Percentiles rank a stretch among this genome's conserved stretches.
Conservation (phyloP, 2,888 invertebrate genomes). For the Mystacides longicornis region DNA sequence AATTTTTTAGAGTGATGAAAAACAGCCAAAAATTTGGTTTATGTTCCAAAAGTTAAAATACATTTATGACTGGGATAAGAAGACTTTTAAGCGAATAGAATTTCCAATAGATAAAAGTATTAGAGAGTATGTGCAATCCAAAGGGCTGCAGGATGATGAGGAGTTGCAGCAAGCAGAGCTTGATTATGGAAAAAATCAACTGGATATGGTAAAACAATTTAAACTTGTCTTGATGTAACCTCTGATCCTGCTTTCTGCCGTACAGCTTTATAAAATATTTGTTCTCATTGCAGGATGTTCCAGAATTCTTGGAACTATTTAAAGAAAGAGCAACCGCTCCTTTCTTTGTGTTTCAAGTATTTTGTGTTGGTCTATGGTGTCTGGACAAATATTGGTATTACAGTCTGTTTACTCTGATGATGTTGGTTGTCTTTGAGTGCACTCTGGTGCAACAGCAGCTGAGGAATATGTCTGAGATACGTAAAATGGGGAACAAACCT, state of each 20-base stretch:
- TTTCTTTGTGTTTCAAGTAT: conserved; percentile 99
- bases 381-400: conserved; percentile 99
- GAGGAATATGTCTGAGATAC: conserved; percentile 95
- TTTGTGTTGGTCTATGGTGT: conserved; percentile 98
- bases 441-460: conserved; percentile 97
- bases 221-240: neutral
- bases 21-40: conserved; percentile 68
- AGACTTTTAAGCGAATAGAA: conserved; percentile 70
- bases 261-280: neutral
- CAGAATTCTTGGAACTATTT: conserved; percentile 94
- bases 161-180: conserved; percentile 68
- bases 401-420: conserved; percentile 90
- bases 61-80: conserved; percentile 76
- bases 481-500: conserved; percentile 99
- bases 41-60: conserved; percentile 98
- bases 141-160: conserved; percentile 80
- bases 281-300: conserved; percentile 59
- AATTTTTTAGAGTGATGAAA: conserved; percentile 37
- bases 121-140: conserved; percentile 70
- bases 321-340: conserved; percentile 97
- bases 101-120: conserved; percentile 74
- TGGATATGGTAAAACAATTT: conserved; percentile 60
- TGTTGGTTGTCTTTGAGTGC: conserved; percentile 95
- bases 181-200: conserved; percentile 83
- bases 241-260: neutral